Conservation (phyloP, 2,888 invertebrate genomes). For the Adineta ricciae region DNA sequence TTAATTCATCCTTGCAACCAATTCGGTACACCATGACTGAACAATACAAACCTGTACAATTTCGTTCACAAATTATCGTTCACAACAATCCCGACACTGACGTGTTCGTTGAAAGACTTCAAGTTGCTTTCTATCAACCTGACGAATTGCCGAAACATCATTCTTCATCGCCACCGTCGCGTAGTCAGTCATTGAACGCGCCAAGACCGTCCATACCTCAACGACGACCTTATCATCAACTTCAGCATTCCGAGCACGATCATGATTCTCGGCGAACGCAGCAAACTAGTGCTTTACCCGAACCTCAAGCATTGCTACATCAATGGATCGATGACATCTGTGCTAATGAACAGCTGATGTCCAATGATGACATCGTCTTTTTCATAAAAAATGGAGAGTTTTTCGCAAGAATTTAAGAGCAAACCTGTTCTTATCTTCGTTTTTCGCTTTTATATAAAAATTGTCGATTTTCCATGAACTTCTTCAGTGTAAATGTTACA, state of each 20-base stretch:
- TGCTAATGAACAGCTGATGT: not conserved
- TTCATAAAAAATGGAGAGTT: constrained; percentile 10
- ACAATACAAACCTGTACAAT: not conserved
- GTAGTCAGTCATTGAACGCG: not conserved
- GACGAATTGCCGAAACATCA: not conserved
- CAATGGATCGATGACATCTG: constrained; percentile 13
- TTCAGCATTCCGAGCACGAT: not conserved
- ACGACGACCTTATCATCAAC: not conserved
- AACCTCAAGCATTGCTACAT: not conserved
- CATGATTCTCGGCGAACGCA: not conserved
- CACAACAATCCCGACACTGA: not conserved
- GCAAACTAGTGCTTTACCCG: not conserved
- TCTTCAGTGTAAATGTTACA: not conserved
- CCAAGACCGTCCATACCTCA: not conserved
- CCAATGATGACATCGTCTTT: not conserved
- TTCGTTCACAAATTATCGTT: not conserved
- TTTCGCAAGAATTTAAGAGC: not conserved
- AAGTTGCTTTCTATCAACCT: not conserved
- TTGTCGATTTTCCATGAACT: no score
- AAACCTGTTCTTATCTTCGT: no score
- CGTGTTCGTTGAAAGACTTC: not conserved
- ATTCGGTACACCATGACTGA: not conserved
- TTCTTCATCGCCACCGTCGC: not conserved
- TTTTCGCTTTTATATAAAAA: not conserved
- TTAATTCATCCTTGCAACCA: not conserved